Evolutionary conservation across 35 echinoderm and acorn worm species (phyloP).

Genomic region (Apostichopus parvimensis): DNA sequence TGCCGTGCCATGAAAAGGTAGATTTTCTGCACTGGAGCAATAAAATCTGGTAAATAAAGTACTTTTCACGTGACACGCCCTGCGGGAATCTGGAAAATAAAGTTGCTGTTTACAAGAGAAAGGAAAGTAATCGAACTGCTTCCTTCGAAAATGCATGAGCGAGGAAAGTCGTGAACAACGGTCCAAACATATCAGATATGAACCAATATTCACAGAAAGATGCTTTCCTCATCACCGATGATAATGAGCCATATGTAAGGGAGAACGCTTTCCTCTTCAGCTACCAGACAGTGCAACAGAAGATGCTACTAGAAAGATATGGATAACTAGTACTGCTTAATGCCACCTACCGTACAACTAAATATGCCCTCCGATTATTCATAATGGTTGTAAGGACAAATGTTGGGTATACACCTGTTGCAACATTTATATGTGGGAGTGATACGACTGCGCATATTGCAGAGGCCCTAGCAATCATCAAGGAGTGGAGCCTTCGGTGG

Average conservation of each 20-base stretch:
- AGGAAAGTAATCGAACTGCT: neutral
- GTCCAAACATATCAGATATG: neutral
- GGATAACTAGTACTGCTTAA: neutral
- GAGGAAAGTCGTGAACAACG: neutral
- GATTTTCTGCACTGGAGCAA: neutral
- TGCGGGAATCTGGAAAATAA: neutral
- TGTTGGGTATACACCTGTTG: neutral
- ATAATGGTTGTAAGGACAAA: neutral
- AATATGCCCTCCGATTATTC: constrained; percentile 2
- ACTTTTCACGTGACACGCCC: no score
- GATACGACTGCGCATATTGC: no score
- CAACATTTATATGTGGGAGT: neutral
- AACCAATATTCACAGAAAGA: neutral
- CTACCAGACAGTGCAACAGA: neutral
- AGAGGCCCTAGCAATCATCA: no score
- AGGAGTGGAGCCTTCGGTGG: no score
- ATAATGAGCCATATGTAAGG: neutral
- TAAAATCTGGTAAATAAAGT: neutral
- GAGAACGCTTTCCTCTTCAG: neutral
- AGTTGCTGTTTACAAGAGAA: neutral
- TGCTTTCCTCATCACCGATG: neutral
- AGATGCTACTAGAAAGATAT: neutral
- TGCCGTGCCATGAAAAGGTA: neutral
- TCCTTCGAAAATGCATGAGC: neutral
- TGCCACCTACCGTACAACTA: constrained; percentile 6